Base-by-base conservation (phyloP, 2,888 invertebrate species). In the Thyatira batis region DNA sequence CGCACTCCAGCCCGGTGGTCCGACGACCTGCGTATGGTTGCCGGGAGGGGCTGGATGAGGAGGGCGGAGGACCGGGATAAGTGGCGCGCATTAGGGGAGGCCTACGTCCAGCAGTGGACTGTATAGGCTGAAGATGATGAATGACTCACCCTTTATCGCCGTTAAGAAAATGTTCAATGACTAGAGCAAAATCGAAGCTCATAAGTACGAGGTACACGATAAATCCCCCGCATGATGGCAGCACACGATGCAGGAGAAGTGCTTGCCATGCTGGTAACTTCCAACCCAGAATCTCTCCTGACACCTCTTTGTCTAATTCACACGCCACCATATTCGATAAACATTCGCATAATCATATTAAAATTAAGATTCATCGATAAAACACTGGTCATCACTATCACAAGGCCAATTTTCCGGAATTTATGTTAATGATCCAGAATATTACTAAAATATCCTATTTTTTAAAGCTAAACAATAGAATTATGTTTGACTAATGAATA, bases 121-220 rank as follows among this genome's bases (percentile, higher is more conserved):
- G n/a, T n/a, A n/a, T n/a, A n/a, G 13, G 55, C 39, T 39, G 46
- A 10, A 33, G n/a, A 23, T 44, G 13, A 17, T 17, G n/a, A 3
- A n/a, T 25, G 44, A 87, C 93, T 88, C 87, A 93, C 85, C 87
- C 78, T 13, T 92, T 84, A 76, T 95, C 93, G 3, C 92, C 89
- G 67, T 93, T 93, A 17, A 85, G 85, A 61, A 93, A 93, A 73
- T 96, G 95, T 74, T 95, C 94, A 58, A 92, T 89, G 50, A 94
- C 92, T 1, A 96, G 90, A 0, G 94, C 94, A 27, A 95, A 77
- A 75, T 96, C 96, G 44, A 93, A 93, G 17, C 95, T 93, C 39
- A 95, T 94, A 51, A 96, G 92, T 3, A 94, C 85, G 30, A 95
- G 87, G 67, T 95, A 97, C 25, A 96, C 80, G 1, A 94, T 60